phyloP scores from a whole-genome alignment of 2,113 vertebrate genomes.

The Sturnira hondurensis region DNA sequence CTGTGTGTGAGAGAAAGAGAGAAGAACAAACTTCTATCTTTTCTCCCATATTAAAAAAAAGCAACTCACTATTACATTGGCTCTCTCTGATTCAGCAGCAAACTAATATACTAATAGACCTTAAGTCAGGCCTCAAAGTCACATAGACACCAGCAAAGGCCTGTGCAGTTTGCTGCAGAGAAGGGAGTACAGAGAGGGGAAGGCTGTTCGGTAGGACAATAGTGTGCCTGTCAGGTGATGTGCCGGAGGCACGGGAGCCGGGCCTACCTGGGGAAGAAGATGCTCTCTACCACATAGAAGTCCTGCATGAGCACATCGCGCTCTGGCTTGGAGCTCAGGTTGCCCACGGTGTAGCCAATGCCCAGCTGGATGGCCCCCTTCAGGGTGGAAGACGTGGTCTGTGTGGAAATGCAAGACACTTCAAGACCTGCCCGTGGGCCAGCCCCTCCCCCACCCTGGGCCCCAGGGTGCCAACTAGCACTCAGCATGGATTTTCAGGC shows the following conservation, averaged over 20 bases:
- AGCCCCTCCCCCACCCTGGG: accelerated
- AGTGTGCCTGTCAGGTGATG: accelerated
- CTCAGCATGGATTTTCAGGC: neutral
- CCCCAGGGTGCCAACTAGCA: neutral
- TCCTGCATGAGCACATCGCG: constrained; percentile 99
- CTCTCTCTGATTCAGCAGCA: neutral
- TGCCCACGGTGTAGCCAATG: constrained; percentile 98
- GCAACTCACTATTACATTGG: accelerated
- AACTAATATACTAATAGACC: neutral
- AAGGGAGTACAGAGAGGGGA: neutral
- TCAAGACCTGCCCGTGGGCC: neutral
- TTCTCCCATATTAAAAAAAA: neutral
- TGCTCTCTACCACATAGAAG: constrained; percentile 99
- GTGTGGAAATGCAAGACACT: neutral
- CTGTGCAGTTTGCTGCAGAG: neutral
- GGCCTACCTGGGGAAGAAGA: constrained; percentile 95
- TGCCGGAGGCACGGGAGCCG: accelerated
- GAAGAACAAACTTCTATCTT: neutral
- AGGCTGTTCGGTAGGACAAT: accelerated
- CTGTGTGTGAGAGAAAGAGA: neutral
- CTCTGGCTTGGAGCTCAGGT: constrained; percentile 98
- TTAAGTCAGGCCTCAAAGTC: neutral
- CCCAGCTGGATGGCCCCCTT: constrained; percentile 99
- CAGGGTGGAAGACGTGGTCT: constrained; percentile 98
- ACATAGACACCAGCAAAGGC: too few species aligned